Evolutionary conservation across 1,140 invertebrate species (phyloP).

Genomic region (Plutomurus gul): DNA sequence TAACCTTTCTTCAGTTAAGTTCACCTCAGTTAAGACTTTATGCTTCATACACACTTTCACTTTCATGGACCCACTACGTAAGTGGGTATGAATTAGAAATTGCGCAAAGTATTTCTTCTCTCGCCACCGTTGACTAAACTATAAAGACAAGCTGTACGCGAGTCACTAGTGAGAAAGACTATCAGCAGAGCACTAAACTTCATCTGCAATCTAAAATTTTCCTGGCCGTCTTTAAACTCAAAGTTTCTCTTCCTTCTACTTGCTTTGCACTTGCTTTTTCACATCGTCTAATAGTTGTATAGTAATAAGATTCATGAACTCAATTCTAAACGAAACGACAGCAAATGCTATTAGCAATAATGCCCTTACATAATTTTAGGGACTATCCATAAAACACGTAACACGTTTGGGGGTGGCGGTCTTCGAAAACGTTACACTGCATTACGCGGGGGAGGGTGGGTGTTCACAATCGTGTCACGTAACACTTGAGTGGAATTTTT

Average conservation of each 20-base stretch:
- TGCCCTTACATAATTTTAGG: conserved; percentile 14
- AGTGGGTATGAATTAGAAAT: too few species aligned
- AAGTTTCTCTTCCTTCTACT: background rate
- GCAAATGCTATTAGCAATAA: conserved; percentile 1
- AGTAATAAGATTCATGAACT: background rate
- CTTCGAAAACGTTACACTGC: too few species aligned
- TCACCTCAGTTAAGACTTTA: background rate
- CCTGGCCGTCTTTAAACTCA: background rate
- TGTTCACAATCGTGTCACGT: too few species aligned
- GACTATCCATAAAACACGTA: background rate
- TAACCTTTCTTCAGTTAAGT: background rate
- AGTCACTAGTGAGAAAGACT: background rate
- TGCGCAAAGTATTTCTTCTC: too few species aligned
- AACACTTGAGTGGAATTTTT: too few species aligned
- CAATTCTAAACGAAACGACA: too few species aligned
- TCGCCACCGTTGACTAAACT: too few species aligned
- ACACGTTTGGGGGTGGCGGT: background rate
- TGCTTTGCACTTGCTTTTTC: background rate
- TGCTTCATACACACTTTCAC: background rate
- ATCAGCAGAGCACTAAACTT: background rate
- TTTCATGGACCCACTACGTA: background rate
- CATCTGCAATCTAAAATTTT: background rate
- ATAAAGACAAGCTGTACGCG: too few species aligned
- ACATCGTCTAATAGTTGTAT: background rate
- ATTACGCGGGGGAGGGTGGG: too few species aligned